Percentiles rank a stretch among this genome's conserved stretches.
Evolutionary conservation across 2,113 vertebrate genomes (phyloP).

Genomic region (Paratilapia polleni): DNA sequence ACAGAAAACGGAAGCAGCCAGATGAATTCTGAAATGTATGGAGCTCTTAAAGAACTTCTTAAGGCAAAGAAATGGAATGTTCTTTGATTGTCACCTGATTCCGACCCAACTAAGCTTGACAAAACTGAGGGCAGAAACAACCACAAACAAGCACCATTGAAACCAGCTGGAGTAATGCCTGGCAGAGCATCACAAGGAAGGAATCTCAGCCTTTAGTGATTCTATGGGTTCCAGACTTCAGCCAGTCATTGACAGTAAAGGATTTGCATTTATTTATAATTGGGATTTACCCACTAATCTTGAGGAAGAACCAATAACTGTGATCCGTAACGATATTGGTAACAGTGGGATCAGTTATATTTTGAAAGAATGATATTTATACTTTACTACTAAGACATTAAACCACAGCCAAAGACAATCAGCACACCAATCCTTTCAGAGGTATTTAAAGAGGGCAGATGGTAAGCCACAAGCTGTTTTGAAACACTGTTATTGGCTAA

Average conservation of each 20-base stretch:
- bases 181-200: neutral
- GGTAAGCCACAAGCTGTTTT: neutral
- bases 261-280: too few relatives aligned
- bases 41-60: neutral
- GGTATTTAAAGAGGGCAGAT: slow-evolving; percentile 1
- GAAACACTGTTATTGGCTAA: slow-evolving; percentile 12
- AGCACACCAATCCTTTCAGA: too few relatives aligned
- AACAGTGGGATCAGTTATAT: neutral
- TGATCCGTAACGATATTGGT: too few relatives aligned
- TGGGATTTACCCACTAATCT: too few relatives aligned
- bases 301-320: too few relatives aligned
- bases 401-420: too few relatives aligned
- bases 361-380: neutral
- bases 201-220: neutral
- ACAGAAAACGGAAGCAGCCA: neutral
- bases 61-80: neutral
- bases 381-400: neutral
- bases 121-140: neutral
- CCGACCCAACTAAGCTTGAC: neutral
- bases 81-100: neutral
- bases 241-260: too few relatives aligned
- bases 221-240: neutral
- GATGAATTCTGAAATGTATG: neutral
- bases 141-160: accelerated
- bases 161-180: neutral